Conservation (phyloP, 1,140 invertebrate species). For the Nylanderia fulva region DNA sequence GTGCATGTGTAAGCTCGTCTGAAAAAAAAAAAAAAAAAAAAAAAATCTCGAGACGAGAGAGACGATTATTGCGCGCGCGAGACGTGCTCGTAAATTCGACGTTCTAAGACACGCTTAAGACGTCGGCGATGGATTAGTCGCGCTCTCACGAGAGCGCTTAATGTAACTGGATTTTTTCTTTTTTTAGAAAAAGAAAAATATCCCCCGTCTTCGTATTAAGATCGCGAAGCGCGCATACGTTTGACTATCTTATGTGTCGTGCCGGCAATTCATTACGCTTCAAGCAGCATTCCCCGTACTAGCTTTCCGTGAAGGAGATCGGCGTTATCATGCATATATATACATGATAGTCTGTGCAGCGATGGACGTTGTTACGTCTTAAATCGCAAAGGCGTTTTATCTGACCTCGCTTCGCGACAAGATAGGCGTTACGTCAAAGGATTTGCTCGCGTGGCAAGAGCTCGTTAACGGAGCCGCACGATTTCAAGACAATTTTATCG, state of each 20-base stretch:
- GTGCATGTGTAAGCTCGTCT: conserved; percentile 2
- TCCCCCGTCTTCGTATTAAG: neutral
- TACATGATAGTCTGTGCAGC: neutral
- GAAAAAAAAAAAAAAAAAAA: too few relatives aligned
- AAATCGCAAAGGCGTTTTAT: conserved; percentile 4
- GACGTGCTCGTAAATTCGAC: conserved; percentile 13
- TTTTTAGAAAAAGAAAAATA: too few relatives aligned
- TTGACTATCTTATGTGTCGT: neutral
- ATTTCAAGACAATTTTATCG: conserved; percentile 68
- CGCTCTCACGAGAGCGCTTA: neutral
- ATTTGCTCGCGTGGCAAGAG: conserved; percentile 76
- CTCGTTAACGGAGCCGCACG: conserved; percentile 59
- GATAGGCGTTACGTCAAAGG: conserved; percentile 28
- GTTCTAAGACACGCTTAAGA: conserved; percentile 23
- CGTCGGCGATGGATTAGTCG: neutral
- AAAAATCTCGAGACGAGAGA: neutral
- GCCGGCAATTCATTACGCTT: neutral
- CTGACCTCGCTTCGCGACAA: neutral
- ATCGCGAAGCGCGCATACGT: neutral
- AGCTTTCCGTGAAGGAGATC: conserved; percentile 14
- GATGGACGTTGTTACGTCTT: conserved; percentile 2
- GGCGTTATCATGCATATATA: neutral
- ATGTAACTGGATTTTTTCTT: neutral
- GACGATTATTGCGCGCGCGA: neutral
- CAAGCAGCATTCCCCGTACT: neutral